Evolutionary conservation across 2,888 invertebrate species (phyloP).

Genomic region (Diaprepes abbreviatus): DNA sequence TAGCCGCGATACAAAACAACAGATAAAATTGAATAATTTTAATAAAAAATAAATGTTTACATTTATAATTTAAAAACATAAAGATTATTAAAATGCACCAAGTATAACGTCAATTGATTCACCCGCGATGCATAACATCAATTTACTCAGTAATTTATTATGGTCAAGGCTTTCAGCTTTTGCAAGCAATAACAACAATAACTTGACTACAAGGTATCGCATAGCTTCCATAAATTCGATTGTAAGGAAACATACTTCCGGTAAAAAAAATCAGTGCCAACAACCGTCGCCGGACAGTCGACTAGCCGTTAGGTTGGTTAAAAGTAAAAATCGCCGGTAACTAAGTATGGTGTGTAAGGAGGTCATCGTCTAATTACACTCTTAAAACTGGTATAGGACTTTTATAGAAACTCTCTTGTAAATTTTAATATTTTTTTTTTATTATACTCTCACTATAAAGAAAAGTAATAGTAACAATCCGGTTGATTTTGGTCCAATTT

Average conservation of each 20-base stretch:
- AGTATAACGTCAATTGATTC: neutral
- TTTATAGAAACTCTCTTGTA: no score
- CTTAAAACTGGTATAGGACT: no score
- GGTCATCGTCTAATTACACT: slow-evolving; percentile 1
- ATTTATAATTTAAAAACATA: no score
- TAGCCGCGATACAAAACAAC: no score
- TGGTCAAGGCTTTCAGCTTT: slow-evolving; percentile 32
- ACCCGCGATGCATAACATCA: slow-evolving; percentile 18
- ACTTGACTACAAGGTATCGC: slow-evolving; percentile 22
- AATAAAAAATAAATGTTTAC: no score
- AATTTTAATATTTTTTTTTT: no score
- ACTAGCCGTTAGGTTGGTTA: neutral
- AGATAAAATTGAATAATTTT: no score
- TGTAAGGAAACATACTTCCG: slow-evolving; percentile 28
- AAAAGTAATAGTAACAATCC: neutral
- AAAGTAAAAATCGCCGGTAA: slow-evolving; percentile 14
- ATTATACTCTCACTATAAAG: no score
- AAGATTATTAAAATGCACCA: neutral
- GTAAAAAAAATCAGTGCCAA: slow-evolving; percentile 29
- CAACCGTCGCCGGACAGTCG: slow-evolving; percentile 25
- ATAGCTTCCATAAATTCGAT: slow-evolving; percentile 13
- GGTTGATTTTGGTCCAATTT: neutral
- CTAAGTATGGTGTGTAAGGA: slow-evolving; percentile 27
- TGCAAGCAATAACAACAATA: slow-evolving; percentile 26
- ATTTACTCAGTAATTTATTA: slow-evolving; percentile 33